phyloP scores from a whole-genome alignment of 2,888 invertebrate genomes.

The Eupithecia exiguata region DNA sequence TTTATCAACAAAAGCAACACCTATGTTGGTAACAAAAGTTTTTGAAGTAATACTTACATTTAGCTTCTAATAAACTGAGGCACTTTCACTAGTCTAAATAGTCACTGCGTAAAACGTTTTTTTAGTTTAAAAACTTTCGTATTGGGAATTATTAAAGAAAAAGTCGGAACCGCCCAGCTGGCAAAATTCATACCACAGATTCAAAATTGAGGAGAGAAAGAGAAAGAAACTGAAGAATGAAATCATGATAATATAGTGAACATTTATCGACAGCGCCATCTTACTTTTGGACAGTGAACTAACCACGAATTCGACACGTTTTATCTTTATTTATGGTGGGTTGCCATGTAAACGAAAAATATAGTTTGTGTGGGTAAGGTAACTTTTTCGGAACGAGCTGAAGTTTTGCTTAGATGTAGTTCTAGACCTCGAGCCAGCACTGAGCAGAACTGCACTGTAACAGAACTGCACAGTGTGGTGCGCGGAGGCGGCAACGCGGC shows the following conservation, averaged over 20 bases:
- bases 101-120: not conserved
- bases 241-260: not conserved
- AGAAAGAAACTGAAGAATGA: no score
- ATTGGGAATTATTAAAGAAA: conserved; percentile 41
- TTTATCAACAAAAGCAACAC: conserved; percentile 22
- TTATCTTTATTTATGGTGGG: no score
- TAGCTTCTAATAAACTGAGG: conserved; percentile 17
- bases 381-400: no score
- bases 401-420: no score
- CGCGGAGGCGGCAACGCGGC: no score
- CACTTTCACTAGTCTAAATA: conserved; percentile 9
- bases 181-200: conserved; percentile 62
- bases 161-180: conserved; percentile 78
- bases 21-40: not conserved
- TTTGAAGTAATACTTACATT: conserved; percentile 36
- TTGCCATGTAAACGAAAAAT: no score
- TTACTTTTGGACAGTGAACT: not conserved
- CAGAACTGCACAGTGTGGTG: no score
- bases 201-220: conserved; percentile 9
- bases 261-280: not conserved
- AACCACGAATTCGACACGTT: not conserved
- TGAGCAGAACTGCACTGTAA: no score
- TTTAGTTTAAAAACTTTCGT: conserved; percentile 1
- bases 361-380: no score
- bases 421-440: no score